Percentiles rank a stretch among this genome's conserved stretches.
These are phyloP conservation scores for Spatulosminthurus flaviceps DNA, from an alignment of 2,888 invertebrate species.

Conservation along the genomic window DNA sequence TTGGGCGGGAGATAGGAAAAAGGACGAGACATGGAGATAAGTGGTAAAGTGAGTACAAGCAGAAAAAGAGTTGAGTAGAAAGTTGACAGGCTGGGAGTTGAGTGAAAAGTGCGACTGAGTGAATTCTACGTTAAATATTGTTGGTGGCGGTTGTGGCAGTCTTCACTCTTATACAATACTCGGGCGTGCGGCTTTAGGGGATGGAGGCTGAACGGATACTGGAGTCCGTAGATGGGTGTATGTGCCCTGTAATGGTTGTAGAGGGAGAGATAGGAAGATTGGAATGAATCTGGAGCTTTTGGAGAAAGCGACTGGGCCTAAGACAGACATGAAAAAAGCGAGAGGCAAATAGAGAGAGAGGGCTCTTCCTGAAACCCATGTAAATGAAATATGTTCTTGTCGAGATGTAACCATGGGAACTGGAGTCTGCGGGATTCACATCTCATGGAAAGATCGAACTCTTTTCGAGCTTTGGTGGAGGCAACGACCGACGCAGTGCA, in stretches of 20 bases:
- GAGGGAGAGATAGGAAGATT: no score
- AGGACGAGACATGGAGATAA: constrained; percentile 15
- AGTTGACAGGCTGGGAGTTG: constrained; percentile 37
- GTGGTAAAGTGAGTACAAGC: constrained; percentile 23
- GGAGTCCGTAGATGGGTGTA: background rate
- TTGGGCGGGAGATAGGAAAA: constrained; percentile 14
- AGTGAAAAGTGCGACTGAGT: constrained; percentile 47
- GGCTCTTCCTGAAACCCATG: constrained; percentile 45
- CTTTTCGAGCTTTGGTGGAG: constrained; percentile 47
- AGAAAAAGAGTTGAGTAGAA: constrained; percentile 24
- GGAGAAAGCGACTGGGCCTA: constrained; percentile 29
- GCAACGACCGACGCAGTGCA: constrained; percentile 63
- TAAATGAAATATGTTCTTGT: constrained; percentile 58
- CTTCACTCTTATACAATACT: constrained; percentile 20
- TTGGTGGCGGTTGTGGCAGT: constrained; percentile 32
- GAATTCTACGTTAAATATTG: constrained; percentile 45
- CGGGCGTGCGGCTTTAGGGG: constrained; percentile 1
- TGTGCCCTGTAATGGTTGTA: background rate
- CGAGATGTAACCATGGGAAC: constrained; percentile 60
- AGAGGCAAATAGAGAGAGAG: constrained; percentile 45
- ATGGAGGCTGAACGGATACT: background rate
- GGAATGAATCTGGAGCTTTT: constrained; percentile 21
- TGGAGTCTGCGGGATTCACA: constrained; percentile 64
- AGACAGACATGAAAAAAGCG: constrained; percentile 18
- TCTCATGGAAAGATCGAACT: constrained; percentile 62